A percentile compares a stretch with the other conserved stretches of the same genome.
phyloP scores from a whole-genome alignment of 1,140 invertebrate genomes.

The Drosophila simulans region DNA sequence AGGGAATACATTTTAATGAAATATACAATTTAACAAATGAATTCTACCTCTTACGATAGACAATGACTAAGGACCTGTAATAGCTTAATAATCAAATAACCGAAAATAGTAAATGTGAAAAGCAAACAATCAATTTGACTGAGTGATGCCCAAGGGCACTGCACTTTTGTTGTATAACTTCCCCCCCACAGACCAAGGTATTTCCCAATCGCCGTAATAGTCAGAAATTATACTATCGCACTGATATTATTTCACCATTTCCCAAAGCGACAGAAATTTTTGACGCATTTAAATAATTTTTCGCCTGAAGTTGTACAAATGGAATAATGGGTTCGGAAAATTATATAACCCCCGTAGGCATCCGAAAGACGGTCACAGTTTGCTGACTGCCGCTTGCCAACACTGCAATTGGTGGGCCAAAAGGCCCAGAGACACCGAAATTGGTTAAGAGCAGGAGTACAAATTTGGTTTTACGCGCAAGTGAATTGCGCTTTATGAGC shows the following conservation, averaged over 20 bases:
- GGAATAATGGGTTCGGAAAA: slow-evolving; percentile 73
- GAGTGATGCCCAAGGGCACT: slow-evolving; percentile 36
- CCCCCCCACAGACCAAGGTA: slow-evolving; percentile 54
- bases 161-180: slow-evolving; percentile 67
- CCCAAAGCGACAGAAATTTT: slow-evolving; percentile 47
- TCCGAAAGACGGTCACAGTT: slow-evolving; percentile 63
- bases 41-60: too few species aligned
- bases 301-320: slow-evolving; percentile 70
- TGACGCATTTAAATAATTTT: slow-evolving; percentile 74
- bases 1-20: too few species aligned
- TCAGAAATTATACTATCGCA: slow-evolving; percentile 41
- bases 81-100: too few species aligned
- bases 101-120: neutral
- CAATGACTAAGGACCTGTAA: too few species aligned
- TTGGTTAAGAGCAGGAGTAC: slow-evolving; percentile 36
- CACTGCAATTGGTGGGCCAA: slow-evolving; percentile 2
- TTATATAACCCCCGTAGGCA: slow-evolving; percentile 65
- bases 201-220: slow-evolving; percentile 41
- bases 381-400: slow-evolving; percentile 22
- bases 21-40: too few species aligned
- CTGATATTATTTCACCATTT: slow-evolving; percentile 63
- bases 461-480: slow-evolving; percentile 77
- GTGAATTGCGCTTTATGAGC: slow-evolving; percentile 78
- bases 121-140: neutral
- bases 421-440: slow-evolving; percentile 47